Percentiles rank a stretch among this genome's conserved stretches.
phyloP scores from a whole-genome alignment of 1,140 invertebrate genomes.

The Eufriesea mexicana region DNA sequence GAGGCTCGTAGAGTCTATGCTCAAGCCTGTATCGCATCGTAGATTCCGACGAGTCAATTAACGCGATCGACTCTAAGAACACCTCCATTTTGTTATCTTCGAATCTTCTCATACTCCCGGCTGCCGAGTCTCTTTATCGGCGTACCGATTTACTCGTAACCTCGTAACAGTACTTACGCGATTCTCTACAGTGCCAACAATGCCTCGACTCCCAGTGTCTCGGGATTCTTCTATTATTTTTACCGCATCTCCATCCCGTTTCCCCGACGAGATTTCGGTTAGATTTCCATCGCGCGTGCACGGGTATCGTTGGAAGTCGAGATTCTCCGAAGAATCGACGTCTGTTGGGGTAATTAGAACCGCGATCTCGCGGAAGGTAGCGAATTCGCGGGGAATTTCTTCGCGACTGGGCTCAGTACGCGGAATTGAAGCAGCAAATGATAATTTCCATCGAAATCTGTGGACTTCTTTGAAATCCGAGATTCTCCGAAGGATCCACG shows the following conservation, averaged over 20 bases:
- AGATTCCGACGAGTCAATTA: too few species aligned
- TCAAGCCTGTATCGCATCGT: too few species aligned
- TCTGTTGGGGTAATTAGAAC: not conserved
- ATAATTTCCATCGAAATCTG: too few species aligned
- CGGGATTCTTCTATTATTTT: slow-evolving; percentile 9
- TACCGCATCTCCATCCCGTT: not conserved
- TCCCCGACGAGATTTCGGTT: not conserved
- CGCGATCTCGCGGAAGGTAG: not conserved
- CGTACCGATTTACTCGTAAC: not conserved
- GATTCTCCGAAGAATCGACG: not conserved
- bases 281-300: not conserved
- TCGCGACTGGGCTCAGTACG: too few species aligned
- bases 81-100: not conserved
- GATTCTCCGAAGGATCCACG: too few species aligned
- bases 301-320: not conserved
- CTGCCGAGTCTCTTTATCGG: not conserved
- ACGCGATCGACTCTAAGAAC: not conserved
- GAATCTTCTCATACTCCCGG: not conserved
- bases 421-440: too few species aligned
- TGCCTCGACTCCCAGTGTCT: not conserved
- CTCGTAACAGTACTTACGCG: slow-evolving; percentile 13
- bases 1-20: too few species aligned
- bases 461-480: too few species aligned
- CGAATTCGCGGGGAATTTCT: not conserved
- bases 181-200: not conserved